Evolutionary conservation across 2,797 vertebrate genomes (phyloP).

Genomic region (Gadopsis bispinosus): DNA sequence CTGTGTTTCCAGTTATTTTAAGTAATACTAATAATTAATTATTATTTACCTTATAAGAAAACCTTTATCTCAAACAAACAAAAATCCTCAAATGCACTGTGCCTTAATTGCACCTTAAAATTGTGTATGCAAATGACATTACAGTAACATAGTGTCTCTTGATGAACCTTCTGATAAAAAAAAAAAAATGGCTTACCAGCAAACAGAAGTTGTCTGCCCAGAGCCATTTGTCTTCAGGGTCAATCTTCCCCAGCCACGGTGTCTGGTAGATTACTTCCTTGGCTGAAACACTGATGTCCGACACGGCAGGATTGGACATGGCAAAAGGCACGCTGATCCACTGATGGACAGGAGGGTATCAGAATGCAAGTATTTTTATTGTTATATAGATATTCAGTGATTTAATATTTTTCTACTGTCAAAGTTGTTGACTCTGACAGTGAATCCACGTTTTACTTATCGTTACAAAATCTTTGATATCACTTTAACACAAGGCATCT

Average conservation of each 20-base stretch:
- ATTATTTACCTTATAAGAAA: not conserved
- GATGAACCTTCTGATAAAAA: not conserved
- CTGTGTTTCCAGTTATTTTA: not conserved
- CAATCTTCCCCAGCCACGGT: conserved; percentile 93
- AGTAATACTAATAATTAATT: not conserved
- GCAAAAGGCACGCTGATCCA: conserved; percentile 98
- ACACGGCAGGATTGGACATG: conserved; percentile 91
- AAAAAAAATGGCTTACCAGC: conserved; percentile 84
- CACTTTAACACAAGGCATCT: not conserved
- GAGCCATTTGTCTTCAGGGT: conserved; percentile 86
- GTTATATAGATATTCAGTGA: not conserved
- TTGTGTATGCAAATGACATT: not conserved
- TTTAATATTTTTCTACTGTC: not conserved
- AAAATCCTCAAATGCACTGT: not conserved
- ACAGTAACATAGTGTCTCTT: not conserved
- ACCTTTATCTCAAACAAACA: not conserved
- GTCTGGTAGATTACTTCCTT: conserved; percentile 88
- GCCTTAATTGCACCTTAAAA: not conserved
- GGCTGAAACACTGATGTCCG: conserved; percentile 91
- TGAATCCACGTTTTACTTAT: not conserved
- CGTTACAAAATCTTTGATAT: not conserved
- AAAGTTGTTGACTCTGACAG: not conserved
- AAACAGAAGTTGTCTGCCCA: conserved; percentile 96
- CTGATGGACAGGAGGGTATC: conserved; percentile 76
- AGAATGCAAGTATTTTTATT: conserved; percentile 23